Evolutionary conservation across 1,140 invertebrate genomes (phyloP).

Genomic region (Drosophila busckii): DNA sequence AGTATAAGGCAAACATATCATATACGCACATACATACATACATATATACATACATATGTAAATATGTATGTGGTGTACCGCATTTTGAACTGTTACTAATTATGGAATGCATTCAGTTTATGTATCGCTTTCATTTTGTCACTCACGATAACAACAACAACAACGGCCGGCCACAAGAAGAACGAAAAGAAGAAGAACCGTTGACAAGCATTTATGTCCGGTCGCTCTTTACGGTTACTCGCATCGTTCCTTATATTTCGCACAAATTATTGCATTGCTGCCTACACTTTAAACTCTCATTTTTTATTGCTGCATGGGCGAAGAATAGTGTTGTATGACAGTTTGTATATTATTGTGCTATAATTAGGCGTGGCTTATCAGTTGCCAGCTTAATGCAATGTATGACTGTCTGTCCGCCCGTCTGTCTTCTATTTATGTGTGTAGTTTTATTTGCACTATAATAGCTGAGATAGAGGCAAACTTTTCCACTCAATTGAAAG

Average conservation of each 20-base stretch:
- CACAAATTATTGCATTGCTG: constrained; percentile 33
- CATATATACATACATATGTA: constrained; percentile 1
- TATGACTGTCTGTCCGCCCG: background rate
- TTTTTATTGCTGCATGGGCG: constrained; percentile 31
- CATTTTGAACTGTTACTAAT: constrained; percentile 50
- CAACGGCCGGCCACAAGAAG: constrained; percentile 18
- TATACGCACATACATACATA: too few species aligned
- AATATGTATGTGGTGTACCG: constrained; percentile 20
- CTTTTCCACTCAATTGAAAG: too few species aligned
- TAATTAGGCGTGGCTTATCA: constrained; percentile 68
- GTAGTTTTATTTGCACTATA: constrained; percentile 2
- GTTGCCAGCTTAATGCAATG: constrained; percentile 20
- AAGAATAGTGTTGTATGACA: constrained; percentile 22
- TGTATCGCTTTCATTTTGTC: constrained; percentile 59
- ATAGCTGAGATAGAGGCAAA: too few species aligned
- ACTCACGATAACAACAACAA: constrained; percentile 19
- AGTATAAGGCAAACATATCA: too few species aligned
- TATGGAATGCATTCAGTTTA: constrained; percentile 73
- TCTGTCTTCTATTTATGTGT: background rate
- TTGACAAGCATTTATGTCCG: constrained; percentile 64
- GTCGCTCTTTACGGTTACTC: constrained; percentile 12
- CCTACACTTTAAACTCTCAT: constrained; percentile 15
- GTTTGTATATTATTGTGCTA: constrained; percentile 16
- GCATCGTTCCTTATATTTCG: constrained; percentile 18
- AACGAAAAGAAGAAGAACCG: constrained; percentile 5